phyloP scores from a whole-genome alignment of 1,140 invertebrate genomes.

The Drosophila setifemur region DNA sequence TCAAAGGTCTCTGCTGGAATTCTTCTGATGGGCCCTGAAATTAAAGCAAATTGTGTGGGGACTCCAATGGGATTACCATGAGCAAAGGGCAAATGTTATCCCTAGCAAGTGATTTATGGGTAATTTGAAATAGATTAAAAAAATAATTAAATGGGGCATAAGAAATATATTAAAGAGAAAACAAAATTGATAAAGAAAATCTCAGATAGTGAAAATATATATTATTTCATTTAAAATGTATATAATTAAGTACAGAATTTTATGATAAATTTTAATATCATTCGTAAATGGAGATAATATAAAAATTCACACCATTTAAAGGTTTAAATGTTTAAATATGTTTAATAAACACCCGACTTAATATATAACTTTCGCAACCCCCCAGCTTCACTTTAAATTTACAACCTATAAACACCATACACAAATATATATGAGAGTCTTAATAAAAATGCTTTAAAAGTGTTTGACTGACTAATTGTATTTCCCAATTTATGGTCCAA shows the following conservation, averaged over 20 bases:
- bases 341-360: too few relatives aligned
- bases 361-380: background rate
- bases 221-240: too few relatives aligned
- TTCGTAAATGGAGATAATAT: too few relatives aligned
- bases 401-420: background rate
- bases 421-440: slow-evolving; percentile 1
- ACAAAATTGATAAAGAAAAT: too few relatives aligned
- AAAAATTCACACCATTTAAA: too few relatives aligned
- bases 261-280: too few relatives aligned
- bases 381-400: background rate
- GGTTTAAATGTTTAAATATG: too few relatives aligned
- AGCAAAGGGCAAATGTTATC: background rate
- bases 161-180: too few relatives aligned
- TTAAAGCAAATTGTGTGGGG: slow-evolving; percentile 14
- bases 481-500: too few relatives aligned
- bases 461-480: slow-evolving; percentile 10
- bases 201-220: too few relatives aligned
- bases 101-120: background rate
- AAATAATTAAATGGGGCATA: background rate
- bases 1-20: slow-evolving; percentile 11
- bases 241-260: too few relatives aligned
- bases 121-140: background rate
- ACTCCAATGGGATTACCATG: slow-evolving; percentile 3
- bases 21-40: slow-evolving; percentile 7
- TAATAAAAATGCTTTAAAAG: background rate